Base-by-base conservation (phyloP, 1,140 invertebrate genomes). In the Lepidostoma basale region DNA sequence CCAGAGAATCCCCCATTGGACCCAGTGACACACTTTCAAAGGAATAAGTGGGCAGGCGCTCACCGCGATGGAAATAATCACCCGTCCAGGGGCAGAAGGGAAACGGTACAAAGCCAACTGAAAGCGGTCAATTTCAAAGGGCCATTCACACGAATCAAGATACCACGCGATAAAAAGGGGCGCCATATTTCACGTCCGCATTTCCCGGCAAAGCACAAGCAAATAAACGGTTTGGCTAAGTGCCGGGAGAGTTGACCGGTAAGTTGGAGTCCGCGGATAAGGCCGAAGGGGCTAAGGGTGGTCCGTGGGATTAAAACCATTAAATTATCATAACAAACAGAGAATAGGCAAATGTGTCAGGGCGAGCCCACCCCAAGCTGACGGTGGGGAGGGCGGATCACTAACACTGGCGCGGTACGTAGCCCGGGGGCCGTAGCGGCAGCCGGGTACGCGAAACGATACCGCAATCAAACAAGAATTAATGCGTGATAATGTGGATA, bases 321-420 rank as follows among this genome's bases (percentile, higher is more conserved):
- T 71, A 71, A 71, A 71, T 71, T 71, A 71, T 71, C 69, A 71
- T 71, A 71, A 71, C 69, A 71, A 71, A 71, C 63, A 60, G 63
- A 26, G 23, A 49, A 30, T 49, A 56, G 33, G 40, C 60, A 62
- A 62, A 62, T 60, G 56, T 60, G 56, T 40, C 16, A 60, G 39
- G 56, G 56, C 36, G 40, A 25, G 56, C 5, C 30, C 36, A 2
- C 25, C 23, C 49, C 49, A 18, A 14, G 56, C 1, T 9, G 25
- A 14, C 5, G 49, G 9, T 5, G 54, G 16, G 54, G 1, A 33
- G 28, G n/a, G 54, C 10, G 33, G 18, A 60, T 60, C 36, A 12
- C 52, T 33, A 33, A 22, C 52, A 56, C 28, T 33, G 36, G 20
- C 28, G 28, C n/a, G n/a, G n/a, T 16, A 33, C 36, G 23, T 36